Percentiles rank a stretch among this genome's conserved stretches.
Conservation (phyloP, 2,888 invertebrate species). For the Dexiosoma caninum region DNA sequence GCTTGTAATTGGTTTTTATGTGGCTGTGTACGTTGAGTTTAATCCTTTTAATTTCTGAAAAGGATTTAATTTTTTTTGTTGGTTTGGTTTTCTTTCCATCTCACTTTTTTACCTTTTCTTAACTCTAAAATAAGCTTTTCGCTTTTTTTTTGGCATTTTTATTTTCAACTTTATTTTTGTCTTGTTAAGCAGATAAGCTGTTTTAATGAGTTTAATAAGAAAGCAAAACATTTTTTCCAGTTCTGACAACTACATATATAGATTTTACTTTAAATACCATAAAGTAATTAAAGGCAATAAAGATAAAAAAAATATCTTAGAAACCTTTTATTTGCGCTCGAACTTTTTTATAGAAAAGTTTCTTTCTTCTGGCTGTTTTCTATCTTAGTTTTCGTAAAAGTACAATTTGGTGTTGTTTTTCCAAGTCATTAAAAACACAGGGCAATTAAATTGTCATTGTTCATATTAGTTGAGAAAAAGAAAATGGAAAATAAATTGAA, state of each 20-base stretch:
- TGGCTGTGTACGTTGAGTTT: neutral
- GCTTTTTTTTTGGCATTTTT: neutral
- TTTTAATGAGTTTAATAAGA: conserved; percentile 52
- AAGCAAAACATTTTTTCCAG: conserved; percentile 18
- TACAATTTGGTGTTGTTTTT: conserved; percentile 25
- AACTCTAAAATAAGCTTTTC: conserved; percentile 18
- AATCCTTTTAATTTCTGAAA: conserved; percentile 41
- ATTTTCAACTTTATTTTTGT: neutral
- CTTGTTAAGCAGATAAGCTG: conserved; percentile 48
- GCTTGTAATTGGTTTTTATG: neutral
- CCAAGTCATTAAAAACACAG: conserved; percentile 56
- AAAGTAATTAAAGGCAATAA: conserved; percentile 19
- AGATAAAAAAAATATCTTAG: neutral
- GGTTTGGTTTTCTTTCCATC: neutral
- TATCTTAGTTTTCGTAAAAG: conserved; percentile 8
- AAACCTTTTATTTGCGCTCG: neutral
- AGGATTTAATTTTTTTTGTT: neutral
- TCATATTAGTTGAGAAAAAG: conserved; percentile 12
- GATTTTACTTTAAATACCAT: conserved; percentile 28
- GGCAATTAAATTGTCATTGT: conserved; percentile 61
- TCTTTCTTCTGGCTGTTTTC: neutral
- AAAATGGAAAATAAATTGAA: too few relatives aligned
- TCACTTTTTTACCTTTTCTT: too few relatives aligned
- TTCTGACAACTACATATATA: neutral
- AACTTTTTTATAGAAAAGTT: neutral